Percentiles rank a stretch among this genome's conserved stretches.
Conservation (phyloP, 2,888 invertebrate genomes). For the Catocala fraxini region DNA sequence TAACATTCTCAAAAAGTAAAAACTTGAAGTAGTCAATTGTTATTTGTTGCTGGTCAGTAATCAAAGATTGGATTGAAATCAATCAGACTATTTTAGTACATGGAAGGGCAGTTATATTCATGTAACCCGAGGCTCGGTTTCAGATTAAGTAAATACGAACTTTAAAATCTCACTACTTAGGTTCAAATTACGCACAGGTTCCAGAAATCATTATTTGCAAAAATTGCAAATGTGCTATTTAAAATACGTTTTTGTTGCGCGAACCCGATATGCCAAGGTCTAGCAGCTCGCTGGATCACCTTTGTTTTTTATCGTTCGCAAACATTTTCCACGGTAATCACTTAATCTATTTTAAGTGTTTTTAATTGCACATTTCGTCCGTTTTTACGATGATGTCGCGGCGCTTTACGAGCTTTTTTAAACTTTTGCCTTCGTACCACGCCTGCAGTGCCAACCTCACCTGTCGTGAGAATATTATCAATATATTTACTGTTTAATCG, state of each 20-base stretch:
- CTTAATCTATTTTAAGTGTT: slow-evolving; percentile 78
- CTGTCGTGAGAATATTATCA: slow-evolving; percentile 50
- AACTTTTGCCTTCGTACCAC: slow-evolving; percentile 45
- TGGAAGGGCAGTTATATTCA: slow-evolving; percentile 46
- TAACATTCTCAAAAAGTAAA: slow-evolving; percentile 34
- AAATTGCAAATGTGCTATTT: slow-evolving; percentile 43
- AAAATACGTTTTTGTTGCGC: slow-evolving; percentile 43
- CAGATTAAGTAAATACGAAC: slow-evolving; percentile 21
- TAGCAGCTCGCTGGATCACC: slow-evolving; percentile 36
- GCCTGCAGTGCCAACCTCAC: slow-evolving; percentile 19
- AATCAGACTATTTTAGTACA: slow-evolving; percentile 61
- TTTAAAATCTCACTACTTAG: slow-evolving; percentile 21
- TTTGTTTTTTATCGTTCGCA: slow-evolving; percentile 52
- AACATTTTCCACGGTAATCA: slow-evolving; percentile 64
- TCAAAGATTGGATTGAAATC: slow-evolving; percentile 60
- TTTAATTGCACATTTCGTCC: slow-evolving; percentile 69
- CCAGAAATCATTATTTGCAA: slow-evolving; percentile 27
- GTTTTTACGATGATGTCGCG: slow-evolving; percentile 64
- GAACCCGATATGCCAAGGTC: slow-evolving; percentile 61
- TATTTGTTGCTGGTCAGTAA: slow-evolving; percentile 61
- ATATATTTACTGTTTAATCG: slow-evolving; percentile 56
- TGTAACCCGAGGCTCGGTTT: slow-evolving; percentile 13
- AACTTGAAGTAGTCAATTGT: slow-evolving; percentile 32
- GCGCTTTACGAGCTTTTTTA: slow-evolving; percentile 60
- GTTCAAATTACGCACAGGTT: slow-evolving; percentile 12